Evolutionary conservation across 2,888 invertebrate genomes (phyloP).

Genomic region (Branchinecta sandiegonensis): DNA sequence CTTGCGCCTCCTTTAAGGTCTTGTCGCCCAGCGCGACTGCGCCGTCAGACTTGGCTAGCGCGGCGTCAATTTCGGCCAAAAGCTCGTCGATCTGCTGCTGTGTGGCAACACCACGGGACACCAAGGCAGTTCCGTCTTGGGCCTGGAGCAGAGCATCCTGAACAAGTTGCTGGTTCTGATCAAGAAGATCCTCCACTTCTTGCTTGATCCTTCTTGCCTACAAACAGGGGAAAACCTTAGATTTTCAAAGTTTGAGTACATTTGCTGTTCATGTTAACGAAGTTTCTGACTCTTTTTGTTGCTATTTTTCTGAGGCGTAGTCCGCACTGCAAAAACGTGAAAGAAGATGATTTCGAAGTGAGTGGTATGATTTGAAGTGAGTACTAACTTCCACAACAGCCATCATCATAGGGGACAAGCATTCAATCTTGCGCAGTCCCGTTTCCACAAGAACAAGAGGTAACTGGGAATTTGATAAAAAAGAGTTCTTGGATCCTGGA

Average conservation of each 20-base stretch:
- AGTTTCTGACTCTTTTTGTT: no score
- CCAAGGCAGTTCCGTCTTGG: constrained; percentile 35
- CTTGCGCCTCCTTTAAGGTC: constrained; percentile 60
- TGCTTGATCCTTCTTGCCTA: constrained; percentile 39
- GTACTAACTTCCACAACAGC: no score
- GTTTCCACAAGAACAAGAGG: no score
- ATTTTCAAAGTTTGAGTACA: background rate
- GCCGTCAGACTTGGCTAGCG: constrained; percentile 57
- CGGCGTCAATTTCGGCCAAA: constrained; percentile 58
- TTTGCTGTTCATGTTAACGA: background rate
- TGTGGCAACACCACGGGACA: constrained; percentile 45
- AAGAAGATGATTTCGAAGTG: no score
- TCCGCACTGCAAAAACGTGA: no score
- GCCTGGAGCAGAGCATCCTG: constrained; percentile 46
- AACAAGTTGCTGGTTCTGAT: constrained; percentile 39
- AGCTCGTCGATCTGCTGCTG: constrained; percentile 66
- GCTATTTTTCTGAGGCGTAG: no score
- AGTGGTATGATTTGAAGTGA: no score
- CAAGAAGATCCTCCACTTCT: constrained; percentile 52
- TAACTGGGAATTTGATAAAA: no score
- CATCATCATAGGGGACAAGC: no score
- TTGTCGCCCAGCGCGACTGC: constrained; percentile 73
- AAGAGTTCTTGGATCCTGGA: no score
- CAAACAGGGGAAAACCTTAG: background rate
- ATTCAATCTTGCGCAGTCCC: no score